Evolutionary conservation across 2,797 vertebrate genomes (phyloP), one percentile per base, ranked within the genome.

Genomic region (Neoniphon sammara): DNA sequence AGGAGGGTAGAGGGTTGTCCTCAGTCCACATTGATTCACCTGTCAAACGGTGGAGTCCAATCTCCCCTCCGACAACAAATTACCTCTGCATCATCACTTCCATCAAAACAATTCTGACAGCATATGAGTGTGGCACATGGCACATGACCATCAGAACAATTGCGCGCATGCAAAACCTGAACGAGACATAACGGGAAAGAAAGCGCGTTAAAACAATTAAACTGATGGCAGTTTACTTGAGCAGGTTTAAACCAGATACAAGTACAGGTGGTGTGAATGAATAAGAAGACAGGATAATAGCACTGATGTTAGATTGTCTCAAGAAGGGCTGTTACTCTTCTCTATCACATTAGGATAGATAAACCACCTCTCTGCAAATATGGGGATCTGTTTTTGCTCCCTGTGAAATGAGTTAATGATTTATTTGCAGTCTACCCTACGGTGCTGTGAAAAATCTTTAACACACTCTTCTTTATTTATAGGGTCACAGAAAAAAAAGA

Each of bases 21-120:
- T 85, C 83, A 87, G 84, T 84, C 78, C 81, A 76, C 90, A 93
- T 91, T 90, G 92, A 93, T 93, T 89, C 88, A 78, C 78, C 88
- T 92, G 91, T 93, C 91, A 93, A 88, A 86, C 47, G 53, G 66
- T 73, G 76, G 81, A 84, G 73, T 88, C 80, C 91, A 88, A 93
- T 92, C 87, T 89, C 78, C 65, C 70, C 72, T 71, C 76, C 74
- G 84, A 87, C 87, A 91, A 93, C 89, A 90, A 91, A 93, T 88
- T 85, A 86, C 89, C 77, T 85, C 66, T 77, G 81, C 78, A 83
- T 87, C 84, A 80, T 85, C 72, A 79, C 81, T 55, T 78, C 73
- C 81, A 85, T 88, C 80, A 91, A 89, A 91, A 91, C 85, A 88
- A 82, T 76, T 66, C 61, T 66, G 47, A 20, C 25, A 77, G 65